Percentiles rank a stretch among this genome's conserved stretches.
Conservation (phyloP, 2,797 vertebrate species). For the Acrossocheilus fasciatus region DNA sequence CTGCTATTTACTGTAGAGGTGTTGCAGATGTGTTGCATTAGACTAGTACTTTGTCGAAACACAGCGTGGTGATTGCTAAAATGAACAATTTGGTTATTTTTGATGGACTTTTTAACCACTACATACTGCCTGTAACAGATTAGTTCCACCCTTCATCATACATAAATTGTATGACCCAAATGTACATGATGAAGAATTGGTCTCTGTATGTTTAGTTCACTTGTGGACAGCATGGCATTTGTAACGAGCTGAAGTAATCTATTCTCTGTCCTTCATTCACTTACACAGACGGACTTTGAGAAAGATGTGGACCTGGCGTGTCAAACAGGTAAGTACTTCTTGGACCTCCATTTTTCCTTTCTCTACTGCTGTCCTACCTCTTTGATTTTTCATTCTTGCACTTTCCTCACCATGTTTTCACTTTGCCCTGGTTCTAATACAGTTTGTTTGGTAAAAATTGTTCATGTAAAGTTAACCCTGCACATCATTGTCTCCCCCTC, state of each 20-base stretch:
- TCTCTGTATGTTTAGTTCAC: not conserved
- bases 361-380: not conserved
- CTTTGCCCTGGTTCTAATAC: conserved; percentile 50
- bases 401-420: conserved; percentile 22
- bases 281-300: conserved; percentile 97
- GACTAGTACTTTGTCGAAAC: conserved; percentile 24
- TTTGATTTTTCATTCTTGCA: conserved; percentile 42
- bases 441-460: conserved; percentile 54
- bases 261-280: conserved; percentile 66
- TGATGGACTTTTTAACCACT: conserved; percentile 24
- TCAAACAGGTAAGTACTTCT: conserved; percentile 90
- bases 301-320: conserved; percentile 99
- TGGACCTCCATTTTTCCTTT: conserved; percentile 19
- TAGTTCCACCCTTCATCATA: conserved; percentile 36
- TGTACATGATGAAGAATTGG: not conserved
- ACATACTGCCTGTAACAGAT: conserved; percentile 20
- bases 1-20: conserved; percentile 3
- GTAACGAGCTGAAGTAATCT: conserved; percentile 49
- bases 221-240: not conserved
- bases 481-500: conserved; percentile 69
- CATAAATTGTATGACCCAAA: conserved; percentile 4
- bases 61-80: conserved; percentile 32
- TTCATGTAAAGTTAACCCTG: conserved; percentile 70
- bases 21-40: conserved; percentile 58
- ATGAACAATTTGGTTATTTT: not conserved